phyloP scores from a whole-genome alignment of 2,888 invertebrate genomes.

The Subacronicta megacephala region DNA sequence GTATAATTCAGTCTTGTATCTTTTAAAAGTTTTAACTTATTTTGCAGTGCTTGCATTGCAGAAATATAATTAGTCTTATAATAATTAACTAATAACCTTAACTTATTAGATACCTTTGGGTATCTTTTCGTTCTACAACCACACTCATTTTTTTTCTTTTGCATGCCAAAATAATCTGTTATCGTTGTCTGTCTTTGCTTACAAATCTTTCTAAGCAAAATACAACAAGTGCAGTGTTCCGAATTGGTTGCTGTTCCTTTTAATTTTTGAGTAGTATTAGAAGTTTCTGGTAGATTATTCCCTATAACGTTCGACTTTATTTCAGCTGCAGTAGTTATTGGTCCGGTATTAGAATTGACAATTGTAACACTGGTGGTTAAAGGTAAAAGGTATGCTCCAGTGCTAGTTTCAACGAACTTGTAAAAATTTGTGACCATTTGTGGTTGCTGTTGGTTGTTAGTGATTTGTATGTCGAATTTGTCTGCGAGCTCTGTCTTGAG shows the following conservation, averaged over 20 bases:
- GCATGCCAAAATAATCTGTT: constrained; percentile 73
- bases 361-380: constrained; percentile 48
- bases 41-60: constrained; percentile 58
- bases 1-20: constrained; percentile 15
- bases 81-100: constrained; percentile 70
- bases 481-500: constrained; percentile 8
- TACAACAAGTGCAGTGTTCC: constrained; percentile 77
- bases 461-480: constrained; percentile 48
- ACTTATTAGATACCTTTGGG: constrained; percentile 72
- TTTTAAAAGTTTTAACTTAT: constrained; percentile 47
- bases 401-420: constrained; percentile 66
- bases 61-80: constrained; percentile 61
- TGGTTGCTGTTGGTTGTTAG: constrained; percentile 33
- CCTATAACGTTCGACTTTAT: neutral
- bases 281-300: constrained; percentile 16
- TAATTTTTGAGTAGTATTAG: constrained; percentile 6
- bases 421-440: constrained; percentile 56
- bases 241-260: neutral
- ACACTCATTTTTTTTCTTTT: constrained; percentile 55
- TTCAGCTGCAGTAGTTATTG: constrained; percentile 54
- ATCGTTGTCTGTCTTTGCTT: constrained; percentile 70
- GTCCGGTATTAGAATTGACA: constrained; percentile 49
- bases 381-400: constrained; percentile 68
- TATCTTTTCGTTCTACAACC: constrained; percentile 67
- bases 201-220: constrained; percentile 67